Conservation (phyloP, 2,797 vertebrate species). For the Fundulus diaphanus region DNA sequence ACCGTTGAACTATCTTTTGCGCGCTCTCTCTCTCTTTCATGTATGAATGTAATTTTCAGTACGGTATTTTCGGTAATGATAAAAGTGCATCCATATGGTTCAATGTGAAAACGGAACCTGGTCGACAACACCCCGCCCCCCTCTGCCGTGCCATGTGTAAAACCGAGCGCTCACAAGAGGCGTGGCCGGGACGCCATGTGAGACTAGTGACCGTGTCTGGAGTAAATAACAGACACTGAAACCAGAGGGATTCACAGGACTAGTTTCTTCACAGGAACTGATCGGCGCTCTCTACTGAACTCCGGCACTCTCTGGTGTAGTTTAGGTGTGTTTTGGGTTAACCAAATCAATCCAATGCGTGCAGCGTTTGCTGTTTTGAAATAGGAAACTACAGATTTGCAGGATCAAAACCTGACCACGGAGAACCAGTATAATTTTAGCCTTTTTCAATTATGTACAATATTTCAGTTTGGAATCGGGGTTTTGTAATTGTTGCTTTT, state of each 20-base stretch:
- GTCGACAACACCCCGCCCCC: background rate
- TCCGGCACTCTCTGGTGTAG: background rate
- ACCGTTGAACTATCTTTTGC: too few relatives aligned
- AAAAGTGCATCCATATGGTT: too few relatives aligned
- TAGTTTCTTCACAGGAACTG: background rate
- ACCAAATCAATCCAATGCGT: background rate
- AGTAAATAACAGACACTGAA: background rate
- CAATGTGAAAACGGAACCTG: background rate
- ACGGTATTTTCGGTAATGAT: too few relatives aligned
- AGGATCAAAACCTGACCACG: background rate
- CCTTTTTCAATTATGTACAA: too few relatives aligned
- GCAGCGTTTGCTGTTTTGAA: background rate
- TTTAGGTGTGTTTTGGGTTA: background rate
- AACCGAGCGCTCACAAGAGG: conserved; percentile 4
- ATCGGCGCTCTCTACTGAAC: background rate
- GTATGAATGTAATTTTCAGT: too few relatives aligned
- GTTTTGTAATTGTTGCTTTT: background rate
- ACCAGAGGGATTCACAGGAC: background rate
- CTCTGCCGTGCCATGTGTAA: background rate
- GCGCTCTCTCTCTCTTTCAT: too few relatives aligned
- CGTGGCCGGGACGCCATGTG: background rate
- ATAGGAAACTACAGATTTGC: background rate
- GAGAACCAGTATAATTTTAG: background rate
- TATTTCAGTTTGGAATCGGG: background rate
- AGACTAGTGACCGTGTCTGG: background rate